Base-by-base conservation (phyloP, 2,888 invertebrate species). In the Lordiphosa andalusiaca region DNA sequence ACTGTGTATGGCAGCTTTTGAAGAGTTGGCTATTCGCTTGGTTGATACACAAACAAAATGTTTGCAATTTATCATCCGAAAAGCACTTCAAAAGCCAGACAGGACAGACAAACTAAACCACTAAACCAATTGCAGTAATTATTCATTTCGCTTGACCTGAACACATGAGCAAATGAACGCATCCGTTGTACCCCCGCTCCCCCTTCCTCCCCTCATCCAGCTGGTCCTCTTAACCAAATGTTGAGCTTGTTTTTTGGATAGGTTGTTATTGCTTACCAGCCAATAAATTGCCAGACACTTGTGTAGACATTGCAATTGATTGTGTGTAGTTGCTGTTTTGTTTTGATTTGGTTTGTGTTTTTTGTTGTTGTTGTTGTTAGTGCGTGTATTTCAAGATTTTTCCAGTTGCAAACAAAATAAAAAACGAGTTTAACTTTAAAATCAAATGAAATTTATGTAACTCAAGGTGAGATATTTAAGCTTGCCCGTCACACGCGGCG, bases 251-350 rank as follows among this genome's bases (percentile, higher is more conserved):
- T 54, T 50, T 50, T 21, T 9, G 25, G 21, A 33, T 37, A 7
- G 10, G 23, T 38, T 36, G 49, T 37, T 12, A n/a, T 47, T 21
- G 59, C 86, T 86, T 87, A 86, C 86, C 86, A 62, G 83, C 73
- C 69, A 85, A 72, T 77, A 87, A 68, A 72, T 71, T 83, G 67
- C 73, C 72, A 69, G 86, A 83, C 69, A 87, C 78, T 84, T 87
- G 88, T 55, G 86, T 84, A 68, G 81, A 81, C 88, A 86, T 86
- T 69, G 68, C 37, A 55, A 50, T 71, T 39, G 44, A 46, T 53
- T 50, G 7, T 12, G n/a, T 25, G 53, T 51, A 10, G 33, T 42
- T 40, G 44, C 41, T 49, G 51, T 47, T 21, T 46, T 53, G 55
- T 49, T 65, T 64, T n/a, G n/a, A n/a, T n/a, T n/a, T n/a, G n/a